A percentile compares a stretch with the other conserved stretches of the same genome.
Evolutionary conservation across 2,797 vertebrate genomes (phyloP).

Genomic region (Lepidocolaptes lacrymiger): DNA sequence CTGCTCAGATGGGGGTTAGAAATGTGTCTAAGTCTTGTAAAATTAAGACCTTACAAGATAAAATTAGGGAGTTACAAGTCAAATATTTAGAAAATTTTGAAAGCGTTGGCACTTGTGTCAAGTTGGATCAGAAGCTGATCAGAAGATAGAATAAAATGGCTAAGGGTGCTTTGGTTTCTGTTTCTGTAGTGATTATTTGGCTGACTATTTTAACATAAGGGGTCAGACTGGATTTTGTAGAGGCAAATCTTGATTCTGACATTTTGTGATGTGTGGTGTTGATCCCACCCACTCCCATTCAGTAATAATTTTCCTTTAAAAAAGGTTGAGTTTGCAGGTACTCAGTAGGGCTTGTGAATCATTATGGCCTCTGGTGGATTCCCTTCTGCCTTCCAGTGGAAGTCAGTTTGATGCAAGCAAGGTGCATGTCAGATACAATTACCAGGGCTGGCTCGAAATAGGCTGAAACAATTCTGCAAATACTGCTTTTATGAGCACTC

Average conservation of each 20-base stretch:
- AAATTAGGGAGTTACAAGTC: not conserved
- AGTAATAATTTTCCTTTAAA: not conserved
- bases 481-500: not conserved
- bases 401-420: not conserved
- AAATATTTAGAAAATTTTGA: not conserved
- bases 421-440: not conserved
- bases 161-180: not conserved
- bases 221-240: not conserved
- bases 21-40: not conserved
- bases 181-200: not conserved
- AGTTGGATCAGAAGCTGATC: not conserved
- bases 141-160: not conserved
- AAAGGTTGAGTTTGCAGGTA: not conserved
- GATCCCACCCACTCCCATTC: fast-evolving
- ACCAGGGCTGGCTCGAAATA: not conserved
- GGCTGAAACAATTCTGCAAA: not conserved
- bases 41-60: not conserved
- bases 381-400: not conserved
- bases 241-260: not conserved
- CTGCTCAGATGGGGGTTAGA: not conserved
- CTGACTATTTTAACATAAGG: not conserved
- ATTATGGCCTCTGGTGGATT: not conserved
- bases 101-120: not conserved
- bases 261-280: not conserved
- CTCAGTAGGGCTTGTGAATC: not conserved